Evolutionary conservation across 2,797 vertebrate genomes (phyloP).

Genomic region (Spea hammondii): DNA sequence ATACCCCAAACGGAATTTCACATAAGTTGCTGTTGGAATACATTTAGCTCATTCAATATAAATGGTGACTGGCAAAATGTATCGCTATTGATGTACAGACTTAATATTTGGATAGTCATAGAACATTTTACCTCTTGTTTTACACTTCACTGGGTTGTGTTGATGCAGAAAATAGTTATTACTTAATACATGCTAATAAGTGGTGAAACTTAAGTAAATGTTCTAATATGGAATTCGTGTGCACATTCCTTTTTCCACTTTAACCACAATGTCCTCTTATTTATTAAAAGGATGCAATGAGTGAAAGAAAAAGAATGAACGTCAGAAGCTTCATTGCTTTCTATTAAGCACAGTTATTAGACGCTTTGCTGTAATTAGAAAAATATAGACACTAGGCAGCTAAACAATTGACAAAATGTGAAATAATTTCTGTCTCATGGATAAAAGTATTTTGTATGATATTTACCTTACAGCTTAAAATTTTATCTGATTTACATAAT

Average conservation of each 20-base stretch:
- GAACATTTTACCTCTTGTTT: conserved; percentile 43
- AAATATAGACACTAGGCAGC: background rate
- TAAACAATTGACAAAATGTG: background rate
- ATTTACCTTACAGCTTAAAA: background rate
- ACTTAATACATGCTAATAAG: conserved; percentile 40
- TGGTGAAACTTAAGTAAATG: conserved; percentile 24
- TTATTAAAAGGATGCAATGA: conserved; percentile 29
- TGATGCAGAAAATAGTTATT: conserved; percentile 45
- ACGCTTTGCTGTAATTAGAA: background rate
- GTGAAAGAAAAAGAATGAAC: conserved; percentile 18
- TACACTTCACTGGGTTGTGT: conserved; percentile 39
- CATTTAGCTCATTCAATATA: conserved; percentile 11
- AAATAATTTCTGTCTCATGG: background rate
- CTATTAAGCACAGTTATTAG: conserved; percentile 22
- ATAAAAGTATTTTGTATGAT: background rate
- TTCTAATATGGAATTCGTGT: conserved; percentile 21
- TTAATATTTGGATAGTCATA: conserved; percentile 43
- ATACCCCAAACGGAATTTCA: background rate
- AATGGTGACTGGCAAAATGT: conserved; percentile 3
- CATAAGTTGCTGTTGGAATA: conserved; percentile 10
- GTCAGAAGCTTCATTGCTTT: conserved; percentile 36
- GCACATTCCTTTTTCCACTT: conserved; percentile 10
- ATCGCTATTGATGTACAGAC: conserved; percentile 2
- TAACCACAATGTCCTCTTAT: conserved; percentile 20
- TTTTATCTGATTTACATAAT: too few species aligned